Evolutionary conservation across 2,888 invertebrate species (phyloP).

Genomic region (Dynastes grantii): DNA sequence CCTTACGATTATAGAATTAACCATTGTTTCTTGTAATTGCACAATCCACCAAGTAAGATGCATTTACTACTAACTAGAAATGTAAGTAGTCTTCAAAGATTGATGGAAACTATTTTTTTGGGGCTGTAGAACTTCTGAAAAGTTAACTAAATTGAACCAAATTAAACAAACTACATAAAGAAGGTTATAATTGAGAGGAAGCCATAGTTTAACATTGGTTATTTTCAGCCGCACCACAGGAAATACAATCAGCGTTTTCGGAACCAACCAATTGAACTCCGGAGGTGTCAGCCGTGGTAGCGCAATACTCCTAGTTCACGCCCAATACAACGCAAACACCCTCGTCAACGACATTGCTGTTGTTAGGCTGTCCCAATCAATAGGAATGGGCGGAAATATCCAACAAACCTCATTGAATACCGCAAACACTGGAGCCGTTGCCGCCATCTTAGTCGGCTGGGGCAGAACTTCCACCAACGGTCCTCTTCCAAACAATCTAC

Average conservation of each 20-base stretch:
- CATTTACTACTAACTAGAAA: too few relatives aligned
- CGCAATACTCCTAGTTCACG: constrained; percentile 68
- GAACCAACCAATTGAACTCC: constrained; percentile 69
- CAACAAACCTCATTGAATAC: constrained; percentile 50
- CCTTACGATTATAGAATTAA: too few relatives aligned
- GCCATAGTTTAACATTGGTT: background rate
- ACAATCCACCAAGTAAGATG: too few relatives aligned
- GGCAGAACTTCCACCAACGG: constrained; percentile 72
- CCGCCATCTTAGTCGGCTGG: constrained; percentile 54
- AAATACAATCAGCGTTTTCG: constrained; percentile 65
- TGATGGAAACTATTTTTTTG: too few relatives aligned
- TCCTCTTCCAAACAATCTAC: constrained; percentile 72
- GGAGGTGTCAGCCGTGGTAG: constrained; percentile 71
- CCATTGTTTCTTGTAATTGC: too few relatives aligned
- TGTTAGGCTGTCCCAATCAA: constrained; percentile 49
- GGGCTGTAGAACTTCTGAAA: too few relatives aligned
- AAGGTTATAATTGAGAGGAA: too few relatives aligned
- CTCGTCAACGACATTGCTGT: constrained; percentile 58
- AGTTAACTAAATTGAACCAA: too few relatives aligned
- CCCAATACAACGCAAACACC: constrained; percentile 66
- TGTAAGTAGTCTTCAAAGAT: too few relatives aligned
- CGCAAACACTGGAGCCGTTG: constrained; percentile 46
- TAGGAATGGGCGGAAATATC: constrained; percentile 52
- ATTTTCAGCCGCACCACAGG: constrained; percentile 22
- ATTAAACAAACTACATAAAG: too few relatives aligned